Percentiles rank a stretch among this genome's conserved stretches.
Conservation (phyloP, 2,113 vertebrate species). For the Myiozetetes cayanensis region DNA sequence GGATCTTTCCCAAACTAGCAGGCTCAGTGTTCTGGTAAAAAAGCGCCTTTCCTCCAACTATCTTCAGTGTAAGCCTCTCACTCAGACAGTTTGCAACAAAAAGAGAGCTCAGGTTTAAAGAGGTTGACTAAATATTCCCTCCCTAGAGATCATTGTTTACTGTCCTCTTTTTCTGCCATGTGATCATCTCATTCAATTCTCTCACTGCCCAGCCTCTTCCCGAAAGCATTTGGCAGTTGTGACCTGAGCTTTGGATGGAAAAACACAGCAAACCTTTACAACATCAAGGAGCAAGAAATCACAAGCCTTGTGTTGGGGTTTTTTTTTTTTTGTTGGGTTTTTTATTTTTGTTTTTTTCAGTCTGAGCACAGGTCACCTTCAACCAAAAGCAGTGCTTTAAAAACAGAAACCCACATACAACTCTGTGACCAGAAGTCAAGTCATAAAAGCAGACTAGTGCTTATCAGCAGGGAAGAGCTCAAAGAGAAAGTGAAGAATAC, state of each 20-base stretch:
- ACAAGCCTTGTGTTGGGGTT: background rate
- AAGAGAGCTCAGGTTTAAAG: slow-evolving; percentile 38
- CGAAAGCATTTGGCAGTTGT: slow-evolving; percentile 39
- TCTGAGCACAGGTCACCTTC: background rate
- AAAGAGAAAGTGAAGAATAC: slow-evolving; percentile 23
- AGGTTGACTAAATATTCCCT: slow-evolving; percentile 44
- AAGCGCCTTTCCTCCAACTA: background rate
- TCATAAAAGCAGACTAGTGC: background rate
- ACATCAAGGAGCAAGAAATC: background rate
- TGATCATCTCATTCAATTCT: slow-evolving; percentile 56
- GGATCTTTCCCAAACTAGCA: background rate
- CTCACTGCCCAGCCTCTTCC: slow-evolving; percentile 36
- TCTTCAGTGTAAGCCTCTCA: background rate
- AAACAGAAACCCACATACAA: background rate
- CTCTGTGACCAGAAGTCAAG: background rate
- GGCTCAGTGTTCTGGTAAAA: background rate
- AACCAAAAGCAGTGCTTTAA: background rate
- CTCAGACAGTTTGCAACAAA: slow-evolving; percentile 17
- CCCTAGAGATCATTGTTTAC: slow-evolving; percentile 63
- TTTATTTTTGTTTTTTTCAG: background rate
- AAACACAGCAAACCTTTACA: slow-evolving; percentile 44
- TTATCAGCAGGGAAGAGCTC: background rate
- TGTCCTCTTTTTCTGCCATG: slow-evolving; percentile 67
- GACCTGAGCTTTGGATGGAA: slow-evolving; percentile 34
- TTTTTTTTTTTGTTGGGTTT: background rate